These are phyloP conservation scores for Pelobates cultripes DNA, from an alignment of 2,797 vertebrate species.

Conservation along the genomic window DNA sequence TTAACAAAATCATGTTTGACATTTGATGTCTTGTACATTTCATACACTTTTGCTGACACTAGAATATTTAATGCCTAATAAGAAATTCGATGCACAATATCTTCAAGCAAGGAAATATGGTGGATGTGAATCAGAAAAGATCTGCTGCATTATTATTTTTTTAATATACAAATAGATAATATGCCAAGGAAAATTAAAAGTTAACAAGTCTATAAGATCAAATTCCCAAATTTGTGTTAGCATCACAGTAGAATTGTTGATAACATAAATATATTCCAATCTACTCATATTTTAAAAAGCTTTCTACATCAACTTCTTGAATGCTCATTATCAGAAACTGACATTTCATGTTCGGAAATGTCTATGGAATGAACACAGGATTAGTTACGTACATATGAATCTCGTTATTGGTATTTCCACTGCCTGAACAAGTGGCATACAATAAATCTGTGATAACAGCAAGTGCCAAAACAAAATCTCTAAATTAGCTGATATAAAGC, in stretches of 20 bases:
- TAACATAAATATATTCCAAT: neutral
- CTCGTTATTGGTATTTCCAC: no score
- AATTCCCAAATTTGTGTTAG: neutral
- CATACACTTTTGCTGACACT: slow-evolving; percentile 10
- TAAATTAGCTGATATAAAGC: no score
- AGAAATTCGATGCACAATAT: slow-evolving; percentile 26
- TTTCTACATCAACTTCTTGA: no score
- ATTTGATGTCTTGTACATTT: slow-evolving; percentile 6
- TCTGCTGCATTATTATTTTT: slow-evolving; percentile 22
- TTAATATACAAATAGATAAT: slow-evolving; percentile 17
- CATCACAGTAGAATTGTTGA: neutral
- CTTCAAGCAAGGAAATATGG: slow-evolving; percentile 22
- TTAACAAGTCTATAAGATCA: neutral
- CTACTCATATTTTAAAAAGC: no score
- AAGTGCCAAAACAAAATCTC: no score
- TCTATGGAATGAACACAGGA: no score
- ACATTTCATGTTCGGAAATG: no score
- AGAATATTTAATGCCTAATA: slow-evolving; percentile 42
- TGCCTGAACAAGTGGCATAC: no score
- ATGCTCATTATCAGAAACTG: no score
- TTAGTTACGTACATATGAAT: no score
- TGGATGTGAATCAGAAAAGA: slow-evolving; percentile 21
- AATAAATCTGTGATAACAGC: no score
- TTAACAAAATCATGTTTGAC: no score
- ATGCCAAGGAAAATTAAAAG: slow-evolving; percentile 22